Conservation (phyloP, 1,140 invertebrate species). For the Drosophila hydei region DNA sequence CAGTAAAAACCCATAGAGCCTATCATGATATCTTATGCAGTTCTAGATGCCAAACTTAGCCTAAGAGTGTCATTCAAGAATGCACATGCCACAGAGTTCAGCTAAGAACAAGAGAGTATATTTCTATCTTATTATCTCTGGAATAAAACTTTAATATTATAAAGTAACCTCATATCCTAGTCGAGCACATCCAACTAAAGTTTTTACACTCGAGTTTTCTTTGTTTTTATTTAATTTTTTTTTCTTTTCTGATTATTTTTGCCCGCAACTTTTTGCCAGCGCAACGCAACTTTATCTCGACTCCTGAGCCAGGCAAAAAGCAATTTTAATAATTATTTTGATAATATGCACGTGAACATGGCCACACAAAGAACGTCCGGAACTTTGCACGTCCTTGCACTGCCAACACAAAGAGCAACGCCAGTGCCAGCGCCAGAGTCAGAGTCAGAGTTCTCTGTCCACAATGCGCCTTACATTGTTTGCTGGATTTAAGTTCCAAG, state of each 20-base stretch:
- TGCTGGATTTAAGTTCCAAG: constrained; percentile 37
- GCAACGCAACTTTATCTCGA: constrained; percentile 28
- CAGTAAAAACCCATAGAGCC: too few species aligned
- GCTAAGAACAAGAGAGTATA: background rate
- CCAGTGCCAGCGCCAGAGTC: constrained; percentile 2
- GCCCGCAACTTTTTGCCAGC: constrained; percentile 11
- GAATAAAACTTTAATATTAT: too few species aligned
- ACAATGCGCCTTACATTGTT: constrained; percentile 16
- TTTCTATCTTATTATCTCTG: background rate
- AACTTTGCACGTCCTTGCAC: constrained; percentile 28
- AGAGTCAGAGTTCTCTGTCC: background rate
- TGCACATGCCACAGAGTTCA: background rate
- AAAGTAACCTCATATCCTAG: background rate
- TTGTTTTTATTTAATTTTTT: background rate
- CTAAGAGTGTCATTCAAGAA: too few species aligned
- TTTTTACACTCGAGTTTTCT: background rate
- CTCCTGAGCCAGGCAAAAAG: constrained; percentile 47
- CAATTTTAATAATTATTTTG: constrained; percentile 82
- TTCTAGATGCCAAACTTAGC: too few species aligned
- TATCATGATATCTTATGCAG: too few species aligned
- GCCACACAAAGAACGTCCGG: constrained; percentile 30
- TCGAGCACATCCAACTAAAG: background rate
- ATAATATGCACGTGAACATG: constrained; percentile 60
- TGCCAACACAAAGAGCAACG: background rate
- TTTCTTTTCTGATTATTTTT: constrained; percentile 2